These are phyloP conservation scores for Sparidentex hasta DNA, from an alignment of 2,797 vertebrate genomes.

Conservation along the genomic window DNA sequence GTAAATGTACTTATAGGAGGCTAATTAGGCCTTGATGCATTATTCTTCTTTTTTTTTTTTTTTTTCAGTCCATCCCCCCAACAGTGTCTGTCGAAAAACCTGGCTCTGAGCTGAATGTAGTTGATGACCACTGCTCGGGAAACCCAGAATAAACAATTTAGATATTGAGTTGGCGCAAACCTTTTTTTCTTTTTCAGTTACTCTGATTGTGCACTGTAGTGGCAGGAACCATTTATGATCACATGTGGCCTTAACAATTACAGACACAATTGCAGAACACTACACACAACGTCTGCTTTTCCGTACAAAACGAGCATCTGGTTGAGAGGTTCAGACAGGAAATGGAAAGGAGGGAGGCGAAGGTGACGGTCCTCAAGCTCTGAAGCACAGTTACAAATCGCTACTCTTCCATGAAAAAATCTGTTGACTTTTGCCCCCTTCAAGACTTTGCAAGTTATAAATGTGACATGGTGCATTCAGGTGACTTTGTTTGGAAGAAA, in stretches of 20 bases:
- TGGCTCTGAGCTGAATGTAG: no score
- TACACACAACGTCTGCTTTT: background rate
- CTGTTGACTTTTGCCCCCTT: slow-evolving; percentile 49
- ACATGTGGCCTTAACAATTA: slow-evolving; percentile 19
- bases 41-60: no score
- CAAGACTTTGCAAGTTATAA: slow-evolving; percentile 30
- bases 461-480: slow-evolving; percentile 41
- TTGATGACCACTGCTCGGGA: background rate
- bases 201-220: slow-evolving; percentile 31
- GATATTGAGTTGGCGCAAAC: slow-evolving; percentile 2
- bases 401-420: slow-evolving; percentile 35
- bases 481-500: slow-evolving; percentile 43
- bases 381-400: slow-evolving; percentile 4
- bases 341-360: background rate
- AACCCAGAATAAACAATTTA: background rate
- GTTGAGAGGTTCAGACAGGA: slow-evolving; percentile 3
- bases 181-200: background rate
- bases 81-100: no score
- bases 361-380: slow-evolving; percentile 17
- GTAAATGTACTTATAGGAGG: no score
- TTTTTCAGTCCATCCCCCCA: no score
- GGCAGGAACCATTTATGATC: slow-evolving; percentile 31
- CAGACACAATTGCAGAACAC: slow-evolving; percentile 10
- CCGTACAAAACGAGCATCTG: slow-evolving; percentile 5
- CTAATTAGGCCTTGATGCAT: no score